phyloP scores from a whole-genome alignment of 2,888 invertebrate genomes.

The Lepidocyrtoides sp. region DNA sequence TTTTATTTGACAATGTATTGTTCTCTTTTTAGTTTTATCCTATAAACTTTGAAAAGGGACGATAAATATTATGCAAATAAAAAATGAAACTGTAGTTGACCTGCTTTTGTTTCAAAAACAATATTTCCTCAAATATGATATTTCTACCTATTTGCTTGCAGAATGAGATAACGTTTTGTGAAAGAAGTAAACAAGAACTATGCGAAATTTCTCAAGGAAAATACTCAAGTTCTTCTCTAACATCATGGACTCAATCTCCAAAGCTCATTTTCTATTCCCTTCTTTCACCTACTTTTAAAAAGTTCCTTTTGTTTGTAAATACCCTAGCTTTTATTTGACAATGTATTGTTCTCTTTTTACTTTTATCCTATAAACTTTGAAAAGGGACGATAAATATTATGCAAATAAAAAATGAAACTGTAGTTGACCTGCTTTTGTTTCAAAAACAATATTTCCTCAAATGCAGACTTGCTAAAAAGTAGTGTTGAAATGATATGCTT shows the following conservation, averaged over 20 bases:
- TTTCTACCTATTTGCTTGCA: neutral
- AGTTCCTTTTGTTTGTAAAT: too few relatives aligned
- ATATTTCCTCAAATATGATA: neutral
- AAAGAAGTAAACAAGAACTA: too few relatives aligned
- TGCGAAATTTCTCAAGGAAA: too few relatives aligned
- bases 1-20: too few relatives aligned
- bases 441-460: neutral
- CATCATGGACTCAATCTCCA: neutral
- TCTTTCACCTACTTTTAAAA: too few relatives aligned
- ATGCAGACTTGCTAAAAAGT: too few relatives aligned
- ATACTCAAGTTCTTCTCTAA: too few relatives aligned
- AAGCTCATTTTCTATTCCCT: neutral
- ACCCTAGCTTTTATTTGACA: too few relatives aligned
- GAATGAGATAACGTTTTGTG: neutral
- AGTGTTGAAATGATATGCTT: neutral
- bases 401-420: neutral
- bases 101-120: constrained; percentile 3
- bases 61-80: constrained; percentile 1
- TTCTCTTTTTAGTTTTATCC: neutral
- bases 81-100: neutral
- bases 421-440: constrained; percentile 12
- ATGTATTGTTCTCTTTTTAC: neutral
- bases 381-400: constrained; percentile 9
- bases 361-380: neutral
- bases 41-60: neutral